Evolutionary conservation across 1,140 invertebrate species (phyloP).

Genomic region (Sarcophaga bullata): DNA sequence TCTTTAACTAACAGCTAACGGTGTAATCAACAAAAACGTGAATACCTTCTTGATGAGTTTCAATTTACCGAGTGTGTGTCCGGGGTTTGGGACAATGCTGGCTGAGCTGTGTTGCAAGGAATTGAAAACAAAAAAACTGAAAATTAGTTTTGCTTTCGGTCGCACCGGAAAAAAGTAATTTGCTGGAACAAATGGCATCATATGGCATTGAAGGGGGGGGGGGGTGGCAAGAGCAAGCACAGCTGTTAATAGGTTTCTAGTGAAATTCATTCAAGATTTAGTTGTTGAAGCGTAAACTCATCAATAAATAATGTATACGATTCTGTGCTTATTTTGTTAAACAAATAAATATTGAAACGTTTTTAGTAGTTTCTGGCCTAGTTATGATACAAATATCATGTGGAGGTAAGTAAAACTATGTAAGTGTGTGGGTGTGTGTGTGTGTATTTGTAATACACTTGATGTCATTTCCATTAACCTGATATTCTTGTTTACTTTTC

Average conservation of each 20-base stretch:
- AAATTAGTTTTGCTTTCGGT: background rate
- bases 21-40: no score
- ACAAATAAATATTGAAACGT: no score
- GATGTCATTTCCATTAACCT: conserved; percentile 65
- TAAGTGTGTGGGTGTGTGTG: background rate
- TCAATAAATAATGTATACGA: conserved; percentile 31
- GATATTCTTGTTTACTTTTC: conserved; percentile 62
- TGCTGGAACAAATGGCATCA: background rate
- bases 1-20: no score
- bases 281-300: conserved; percentile 40
- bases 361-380: no score
- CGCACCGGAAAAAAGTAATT: conserved; percentile 22
- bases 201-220: background rate
- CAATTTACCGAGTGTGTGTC: no score
- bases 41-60: no score
- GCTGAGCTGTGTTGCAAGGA: no score
- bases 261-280: conserved; percentile 45
- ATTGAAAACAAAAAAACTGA: background rate
- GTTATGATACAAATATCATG: background rate
- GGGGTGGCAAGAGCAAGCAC: conserved; percentile 18
- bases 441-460: conserved; percentile 31
- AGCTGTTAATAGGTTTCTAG: conserved; percentile 45
- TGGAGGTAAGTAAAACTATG: background rate
- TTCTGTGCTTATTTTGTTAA: no score
- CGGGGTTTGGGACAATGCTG: no score